Percentiles rank a stretch among this genome's conserved stretches.
Evolutionary conservation across 2,888 invertebrate genomes (phyloP).

Genomic region (Phaonia tiefii): DNA sequence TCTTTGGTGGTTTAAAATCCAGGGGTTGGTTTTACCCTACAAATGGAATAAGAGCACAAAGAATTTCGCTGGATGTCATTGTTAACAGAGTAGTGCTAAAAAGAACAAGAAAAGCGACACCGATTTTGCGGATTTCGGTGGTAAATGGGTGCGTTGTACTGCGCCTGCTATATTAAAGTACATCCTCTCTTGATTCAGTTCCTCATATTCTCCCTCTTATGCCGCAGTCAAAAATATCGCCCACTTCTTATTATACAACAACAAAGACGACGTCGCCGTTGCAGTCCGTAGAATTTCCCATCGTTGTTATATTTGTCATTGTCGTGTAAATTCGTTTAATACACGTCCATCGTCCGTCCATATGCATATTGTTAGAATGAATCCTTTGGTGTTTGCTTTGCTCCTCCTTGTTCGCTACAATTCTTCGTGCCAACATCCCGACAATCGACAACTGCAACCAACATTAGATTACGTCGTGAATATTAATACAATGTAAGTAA

Average conservation of each 20-base stretch:
- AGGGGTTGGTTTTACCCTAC: neutral
- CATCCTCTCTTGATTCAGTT: conserved; percentile 8
- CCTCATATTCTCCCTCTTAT: neutral
- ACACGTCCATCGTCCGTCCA: conserved; percentile 34
- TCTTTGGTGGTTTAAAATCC: neutral
- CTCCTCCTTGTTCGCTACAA: conserved; percentile 20
- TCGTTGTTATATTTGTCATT: conserved; percentile 59
- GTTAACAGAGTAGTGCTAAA: neutral
- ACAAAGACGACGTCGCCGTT: conserved; percentile 29
- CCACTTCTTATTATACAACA: conserved; percentile 58
- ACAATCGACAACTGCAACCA: conserved; percentile 6
- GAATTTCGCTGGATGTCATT: conserved; percentile 33
- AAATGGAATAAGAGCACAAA: conserved; percentile 6
- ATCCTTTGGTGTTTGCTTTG: conserved; percentile 14
- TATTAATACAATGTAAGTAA: neutral
- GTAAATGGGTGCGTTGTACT: conserved; percentile 49
- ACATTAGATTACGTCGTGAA: neutral
- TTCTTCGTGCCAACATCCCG: neutral
- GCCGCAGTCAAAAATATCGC: neutral
- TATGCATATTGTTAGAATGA: conserved; percentile 31
- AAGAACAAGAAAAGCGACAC: neutral
- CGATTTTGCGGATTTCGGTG: conserved; percentile 9
- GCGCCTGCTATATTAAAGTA: conserved; percentile 57
- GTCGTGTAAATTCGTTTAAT: conserved; percentile 69
- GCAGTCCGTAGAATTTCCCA: conserved; percentile 13